Evolutionary conservation across 2,888 invertebrate species (phyloP), one percentile per base, ranked within the genome.

Genomic region (Xylota segnis): DNA sequence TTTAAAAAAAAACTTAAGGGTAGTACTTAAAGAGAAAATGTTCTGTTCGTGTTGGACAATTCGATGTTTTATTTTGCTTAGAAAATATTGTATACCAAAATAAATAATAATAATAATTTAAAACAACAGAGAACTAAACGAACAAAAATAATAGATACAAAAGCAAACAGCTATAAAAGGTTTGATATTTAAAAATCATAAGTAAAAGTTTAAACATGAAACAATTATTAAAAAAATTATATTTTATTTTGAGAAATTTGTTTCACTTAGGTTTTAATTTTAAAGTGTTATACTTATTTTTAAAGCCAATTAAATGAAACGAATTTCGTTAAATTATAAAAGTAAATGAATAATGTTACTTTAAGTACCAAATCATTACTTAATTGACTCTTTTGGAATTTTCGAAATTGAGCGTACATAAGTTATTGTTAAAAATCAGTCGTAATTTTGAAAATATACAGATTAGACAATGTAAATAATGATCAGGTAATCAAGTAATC

Each of bases 61-160:
- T 59, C 16, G 2, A 50, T 40, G 37, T 70, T 37, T 75, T 70
- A 37, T 23, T 43, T 29, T 27, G 52, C 66, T 58, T 58, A 61
- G 68, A 47, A 47, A 76, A 71, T 82, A 66, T 82, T 82, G 76
- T 82, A 47, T 82, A 66, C 86, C 86, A 82, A 76, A 61, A n/a
- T 37, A 63, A 70, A 43, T 29, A 54, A 32, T 12, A 50, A 47
- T 7, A 32, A 9, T 7, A 9, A 32, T 6, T 12, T 9, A 14
- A 77, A 56, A 54, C 16, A 18, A 43, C 37, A 70, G 34, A 1
- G 14, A 37, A 23, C 2, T 50, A 18, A 63, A 74, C 43, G 14
- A 56, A 63, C 47, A 29, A 61, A 59, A 66, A 71, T 37, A 50
- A 18, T 23, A 6, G 71, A 76, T 70, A 76, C 63, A 76, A 76